Conservation (phyloP, 2,888 invertebrate species). For the Sisyra nigra region DNA sequence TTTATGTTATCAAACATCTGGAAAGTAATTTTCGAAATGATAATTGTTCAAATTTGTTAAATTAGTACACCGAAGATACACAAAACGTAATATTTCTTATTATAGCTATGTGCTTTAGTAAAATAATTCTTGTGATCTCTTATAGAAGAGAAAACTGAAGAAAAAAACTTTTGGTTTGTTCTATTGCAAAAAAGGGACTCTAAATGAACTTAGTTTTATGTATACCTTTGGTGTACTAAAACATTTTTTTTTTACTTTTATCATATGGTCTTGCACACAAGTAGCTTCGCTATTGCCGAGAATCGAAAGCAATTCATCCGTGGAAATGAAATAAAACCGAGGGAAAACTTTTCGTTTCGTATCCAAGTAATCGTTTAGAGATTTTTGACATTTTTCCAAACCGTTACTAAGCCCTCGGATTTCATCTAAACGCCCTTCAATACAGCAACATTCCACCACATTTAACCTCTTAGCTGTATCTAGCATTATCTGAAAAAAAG, state of each 20-base stretch:
- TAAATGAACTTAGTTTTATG: no score
- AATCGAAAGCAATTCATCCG: constrained; percentile 79
- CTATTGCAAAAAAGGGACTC: no score
- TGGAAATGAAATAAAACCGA: constrained; percentile 86
- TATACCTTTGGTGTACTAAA: no score
- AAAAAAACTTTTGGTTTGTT: no score
- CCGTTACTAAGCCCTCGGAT: constrained; percentile 55
- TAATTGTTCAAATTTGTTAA: no score
- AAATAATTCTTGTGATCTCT: no score
- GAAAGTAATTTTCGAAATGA: constrained; percentile 15
- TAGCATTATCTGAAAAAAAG: constrained; percentile 52
- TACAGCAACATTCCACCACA: constrained; percentile 64
- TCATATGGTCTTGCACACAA: constrained; percentile 84
- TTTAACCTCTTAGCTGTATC: constrained; percentile 66
- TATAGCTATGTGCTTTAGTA: no score
- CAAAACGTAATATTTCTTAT: no score
- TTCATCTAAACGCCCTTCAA: constrained; percentile 56
- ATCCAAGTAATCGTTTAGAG: constrained; percentile 78
- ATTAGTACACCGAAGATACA: no score
- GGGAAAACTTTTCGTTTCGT: constrained; percentile 78
- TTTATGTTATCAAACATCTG: constrained; percentile 88
- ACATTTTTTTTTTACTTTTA: constrained; percentile 60
- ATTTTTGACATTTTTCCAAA: constrained; percentile 81
- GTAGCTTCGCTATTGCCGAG: constrained; percentile 71
- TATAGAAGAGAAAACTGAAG: no score